Conservation (phyloP, 2,797 vertebrate genomes). For the Tragelaphus eurycerus region DNA sequence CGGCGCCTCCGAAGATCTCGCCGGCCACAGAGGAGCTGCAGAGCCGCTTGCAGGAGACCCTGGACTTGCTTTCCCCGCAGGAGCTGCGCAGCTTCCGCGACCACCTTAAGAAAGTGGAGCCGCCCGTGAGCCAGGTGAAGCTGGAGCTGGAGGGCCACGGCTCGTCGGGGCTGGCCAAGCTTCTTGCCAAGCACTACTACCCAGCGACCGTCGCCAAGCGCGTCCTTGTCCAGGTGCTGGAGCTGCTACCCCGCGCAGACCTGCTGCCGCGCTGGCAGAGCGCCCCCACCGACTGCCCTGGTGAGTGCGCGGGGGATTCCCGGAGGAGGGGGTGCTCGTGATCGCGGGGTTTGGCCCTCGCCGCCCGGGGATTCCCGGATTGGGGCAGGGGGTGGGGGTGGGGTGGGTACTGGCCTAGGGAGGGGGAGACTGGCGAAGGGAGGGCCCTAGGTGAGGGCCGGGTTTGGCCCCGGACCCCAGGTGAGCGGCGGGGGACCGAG, state of each 20-base stretch:
- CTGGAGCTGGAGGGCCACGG: slow-evolving; percentile 32
- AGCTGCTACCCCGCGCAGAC: neutral
- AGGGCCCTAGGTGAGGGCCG: neutral
- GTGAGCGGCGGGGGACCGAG: too few species aligned
- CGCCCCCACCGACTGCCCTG: neutral
- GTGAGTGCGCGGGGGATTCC: neutral
- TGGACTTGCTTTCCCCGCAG: neutral
- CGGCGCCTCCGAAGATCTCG: neutral
- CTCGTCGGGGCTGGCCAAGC: neutral
- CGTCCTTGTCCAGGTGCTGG: slow-evolving; percentile 1
- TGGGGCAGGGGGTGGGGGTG: neutral
- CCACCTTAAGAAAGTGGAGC: neutral
- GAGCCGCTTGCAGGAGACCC: neutral
- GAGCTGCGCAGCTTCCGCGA: slow-evolving; percentile 22
- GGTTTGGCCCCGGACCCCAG: neutral
- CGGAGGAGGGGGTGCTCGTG: too few species aligned
- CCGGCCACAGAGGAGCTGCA: neutral
- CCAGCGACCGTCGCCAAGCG: neutral
- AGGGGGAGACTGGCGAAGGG: neutral
- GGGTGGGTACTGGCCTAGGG: too few species aligned
- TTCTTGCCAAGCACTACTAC: neutral
- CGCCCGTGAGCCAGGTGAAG: neutral
- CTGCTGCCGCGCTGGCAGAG: neutral
- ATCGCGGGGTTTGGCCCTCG: neutral
- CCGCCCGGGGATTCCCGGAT: neutral